Evolutionary conservation across 2,113 vertebrate species (phyloP).

Genomic region (Megaceryle torquata): DNA sequence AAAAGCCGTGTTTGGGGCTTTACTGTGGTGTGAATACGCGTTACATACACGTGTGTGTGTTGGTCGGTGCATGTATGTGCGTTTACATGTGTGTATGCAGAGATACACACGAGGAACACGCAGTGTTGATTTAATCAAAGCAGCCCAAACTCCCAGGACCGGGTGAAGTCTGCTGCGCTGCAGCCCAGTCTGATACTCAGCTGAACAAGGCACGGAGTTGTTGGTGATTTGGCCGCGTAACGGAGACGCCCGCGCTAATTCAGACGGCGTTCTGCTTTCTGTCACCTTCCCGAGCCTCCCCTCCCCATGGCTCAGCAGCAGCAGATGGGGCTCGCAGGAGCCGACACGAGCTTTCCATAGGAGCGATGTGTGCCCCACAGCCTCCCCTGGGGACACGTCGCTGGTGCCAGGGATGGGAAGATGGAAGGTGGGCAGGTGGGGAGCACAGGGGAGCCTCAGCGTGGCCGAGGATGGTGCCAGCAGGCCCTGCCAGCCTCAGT

Average conservation of each 20-base stretch:
- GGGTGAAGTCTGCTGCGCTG: background rate
- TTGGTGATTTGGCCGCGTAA: background rate
- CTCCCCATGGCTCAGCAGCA: background rate
- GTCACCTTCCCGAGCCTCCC: background rate
- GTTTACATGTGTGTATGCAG: rapidly evolving
- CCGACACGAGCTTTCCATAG: rapidly evolving
- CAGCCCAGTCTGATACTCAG: background rate
- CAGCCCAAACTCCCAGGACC: background rate
- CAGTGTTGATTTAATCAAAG: background rate
- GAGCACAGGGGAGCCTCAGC: background rate
- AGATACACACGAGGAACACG: rapidly evolving
- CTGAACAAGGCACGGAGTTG: background rate
- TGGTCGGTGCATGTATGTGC: rapidly evolving
- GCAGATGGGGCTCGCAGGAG: background rate
- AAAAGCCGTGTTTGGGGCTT: background rate
- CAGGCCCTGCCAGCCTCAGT: background rate
- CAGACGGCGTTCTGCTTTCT: background rate
- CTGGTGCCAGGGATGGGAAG: background rate
- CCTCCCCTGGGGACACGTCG: background rate
- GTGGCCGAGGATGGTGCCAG: background rate
- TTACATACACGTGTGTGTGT: background rate
- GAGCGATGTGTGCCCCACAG: background rate
- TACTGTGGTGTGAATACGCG: rapidly evolving
- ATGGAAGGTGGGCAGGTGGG: background rate
- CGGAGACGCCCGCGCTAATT: rapidly evolving